Evolutionary conservation across 2,113 vertebrate genomes (phyloP).

Genomic region (Hylia prasina): DNA sequence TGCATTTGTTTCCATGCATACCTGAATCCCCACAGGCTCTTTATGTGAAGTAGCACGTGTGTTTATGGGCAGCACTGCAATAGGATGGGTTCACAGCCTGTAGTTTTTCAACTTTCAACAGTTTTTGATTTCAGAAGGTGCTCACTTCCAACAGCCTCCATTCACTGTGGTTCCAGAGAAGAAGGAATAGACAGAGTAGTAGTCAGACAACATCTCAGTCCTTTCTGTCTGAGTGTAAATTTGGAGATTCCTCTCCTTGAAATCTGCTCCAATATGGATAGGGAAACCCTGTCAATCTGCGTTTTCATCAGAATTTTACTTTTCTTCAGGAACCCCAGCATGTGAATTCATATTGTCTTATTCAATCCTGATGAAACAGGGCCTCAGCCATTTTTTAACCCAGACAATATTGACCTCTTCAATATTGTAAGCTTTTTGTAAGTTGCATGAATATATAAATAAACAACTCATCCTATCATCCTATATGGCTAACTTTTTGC

Average conservation of each 20-base stretch:
- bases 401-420: not conserved
- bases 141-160: not conserved
- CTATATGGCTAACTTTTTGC: not conserved
- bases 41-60: not conserved
- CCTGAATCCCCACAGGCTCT: not conserved
- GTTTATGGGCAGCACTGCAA: not conserved
- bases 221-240: not conserved
- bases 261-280: not conserved
- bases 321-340: not conserved
- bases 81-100: not conserved
- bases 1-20: not conserved
- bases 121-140: not conserved
- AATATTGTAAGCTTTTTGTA: not conserved
- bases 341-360: not conserved
- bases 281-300: not conserved
- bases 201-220: not conserved
- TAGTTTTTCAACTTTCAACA: not conserved
- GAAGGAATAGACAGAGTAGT: not conserved
- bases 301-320: not conserved
- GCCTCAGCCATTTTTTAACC: not conserved
- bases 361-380: not conserved
- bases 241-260: not conserved
- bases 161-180: not conserved
- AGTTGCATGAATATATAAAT: not conserved
- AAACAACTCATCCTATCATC: not conserved